Base-by-base conservation (phyloP, 2,888 invertebrate genomes). In the Stramonita haemastoma region DNA sequence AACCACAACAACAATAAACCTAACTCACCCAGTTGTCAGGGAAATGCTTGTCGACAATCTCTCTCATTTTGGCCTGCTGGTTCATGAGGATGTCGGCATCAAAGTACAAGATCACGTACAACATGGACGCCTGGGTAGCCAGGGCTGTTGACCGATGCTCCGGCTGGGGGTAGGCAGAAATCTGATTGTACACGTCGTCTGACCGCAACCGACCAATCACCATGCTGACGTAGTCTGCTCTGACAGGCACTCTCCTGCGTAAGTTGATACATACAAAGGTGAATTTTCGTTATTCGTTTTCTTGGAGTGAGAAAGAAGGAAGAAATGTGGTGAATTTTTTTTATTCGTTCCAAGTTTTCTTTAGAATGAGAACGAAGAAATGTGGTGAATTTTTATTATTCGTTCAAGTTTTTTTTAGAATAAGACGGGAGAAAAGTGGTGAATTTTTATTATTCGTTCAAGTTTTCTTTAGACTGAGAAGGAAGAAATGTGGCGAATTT, bases 11-110 rank as follows among this genome's bases (percentile, higher is more conserved):
- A 66, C 66, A 22, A 17, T 1, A 77, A 77, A 13, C 15, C 6
- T 6, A 34, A 66, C 95, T 92, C 93, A 97, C 97, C 99, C 99
- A 99, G 96, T 99, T 99, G 95, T 99, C 99, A 8, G 98, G 98
- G 95, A 99, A 99, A 96, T 98, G 99, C 96, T 98, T 98, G 96
- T 99, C 99, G 13, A 98, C 98, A 93, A 99, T 98, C 97, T 99
- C 99, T 93, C 99, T 97, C 99, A 99, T 99, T 96, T 98, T 98
- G 0, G 98, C 97, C 73, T 97, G 97, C 95, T 99, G 98, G 85
- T 97, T 97, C 92, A 98, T 97, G 6, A 99, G 97, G 22, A 90
- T 90, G 91, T 98, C 97, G 0, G 99, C 97, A 57, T 97, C 97
- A 95, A 99, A 99, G 96, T 97, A 99, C 66, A 99, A 97, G 94